Evolutionary conservation across 2,113 vertebrate genomes (phyloP).

Genomic region (Carassius carassius): DNA sequence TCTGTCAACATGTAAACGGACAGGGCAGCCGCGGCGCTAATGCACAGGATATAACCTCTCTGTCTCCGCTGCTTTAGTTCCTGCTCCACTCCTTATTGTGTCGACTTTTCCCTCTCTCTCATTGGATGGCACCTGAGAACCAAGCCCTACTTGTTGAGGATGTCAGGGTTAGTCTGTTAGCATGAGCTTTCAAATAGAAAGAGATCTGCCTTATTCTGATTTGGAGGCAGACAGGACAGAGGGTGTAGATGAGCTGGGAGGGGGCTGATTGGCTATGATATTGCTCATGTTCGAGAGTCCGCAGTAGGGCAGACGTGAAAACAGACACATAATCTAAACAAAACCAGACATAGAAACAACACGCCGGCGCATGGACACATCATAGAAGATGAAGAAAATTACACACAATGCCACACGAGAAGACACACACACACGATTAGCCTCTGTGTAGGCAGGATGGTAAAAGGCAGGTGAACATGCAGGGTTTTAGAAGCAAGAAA

Average conservation of each 20-base stretch:
- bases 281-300: conserved; percentile 30
- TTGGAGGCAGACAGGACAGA: conserved; percentile 43
- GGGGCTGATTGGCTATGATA: conserved; percentile 58
- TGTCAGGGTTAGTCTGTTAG: conserved; percentile 62
- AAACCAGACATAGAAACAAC: conserved; percentile 52
- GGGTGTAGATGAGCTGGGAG: conserved; percentile 41
- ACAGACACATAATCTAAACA: conserved; percentile 56
- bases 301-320: conserved; percentile 45
- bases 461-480: conserved; percentile 90
- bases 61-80: conserved; percentile 77
- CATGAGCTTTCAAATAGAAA: conserved; percentile 43
- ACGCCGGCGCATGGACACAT: conserved; percentile 11
- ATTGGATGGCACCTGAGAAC: conserved; percentile 44
- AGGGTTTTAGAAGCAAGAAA: conserved; percentile 89
- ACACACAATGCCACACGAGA: conserved; percentile 22
- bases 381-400: conserved; percentile 46
- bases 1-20: conserved; percentile 88
- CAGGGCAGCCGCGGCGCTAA: conserved; percentile 89
- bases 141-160: conserved; percentile 54
- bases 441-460: conserved; percentile 68
- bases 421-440: conserved; percentile 40
- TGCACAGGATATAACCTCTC: conserved; percentile 82
- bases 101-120: conserved; percentile 15
- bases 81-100: conserved; percentile 44
- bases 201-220: conserved; percentile 55